These are phyloP conservation scores for Latrodectus hesperus DNA, from an alignment of 2,888 invertebrate species.

Conservation along the genomic window DNA sequence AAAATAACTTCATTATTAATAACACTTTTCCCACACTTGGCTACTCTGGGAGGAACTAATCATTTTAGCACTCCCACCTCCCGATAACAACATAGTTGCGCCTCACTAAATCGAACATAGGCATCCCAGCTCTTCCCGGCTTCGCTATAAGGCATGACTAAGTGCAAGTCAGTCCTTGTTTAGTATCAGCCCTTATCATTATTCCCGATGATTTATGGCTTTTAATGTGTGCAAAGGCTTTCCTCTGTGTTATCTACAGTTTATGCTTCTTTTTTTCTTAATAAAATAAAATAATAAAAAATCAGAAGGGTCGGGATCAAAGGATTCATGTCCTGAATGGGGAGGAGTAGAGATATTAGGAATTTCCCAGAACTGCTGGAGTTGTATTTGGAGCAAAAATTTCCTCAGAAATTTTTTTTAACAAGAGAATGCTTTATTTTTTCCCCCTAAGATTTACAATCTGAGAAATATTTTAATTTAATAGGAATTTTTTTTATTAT, in stretches of 20 bases:
- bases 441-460: too few species aligned
- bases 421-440: too few species aligned
- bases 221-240: slow-evolving; percentile 32
- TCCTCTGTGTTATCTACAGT: slow-evolving; percentile 42
- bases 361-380: too few species aligned
- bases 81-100: slow-evolving; percentile 10
- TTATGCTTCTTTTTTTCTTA: not conserved
- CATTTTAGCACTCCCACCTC: slow-evolving; percentile 10
- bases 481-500: too few species aligned
- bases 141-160: slow-evolving; percentile 42
- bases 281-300: not conserved
- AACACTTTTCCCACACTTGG: not conserved
- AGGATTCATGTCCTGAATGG: slow-evolving; percentile 29
- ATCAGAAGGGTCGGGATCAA: slow-evolving; percentile 17
- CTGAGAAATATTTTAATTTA: too few species aligned
- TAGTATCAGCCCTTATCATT: slow-evolving; percentile 29
- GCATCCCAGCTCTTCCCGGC: not conserved
- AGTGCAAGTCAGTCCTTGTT: slow-evolving; percentile 21
- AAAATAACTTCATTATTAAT: not conserved
- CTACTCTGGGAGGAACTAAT: slow-evolving; percentile 10
- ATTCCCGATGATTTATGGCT: slow-evolving; percentile 58
- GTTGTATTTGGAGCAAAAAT: too few species aligned
- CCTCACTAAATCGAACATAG: not conserved
- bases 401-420: too few species aligned
- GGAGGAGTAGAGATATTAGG: too few species aligned